Evolutionary conservation across 2,888 invertebrate genomes (phyloP), one percentile per base, ranked within the genome.

Genomic region (Labia minor): DNA sequence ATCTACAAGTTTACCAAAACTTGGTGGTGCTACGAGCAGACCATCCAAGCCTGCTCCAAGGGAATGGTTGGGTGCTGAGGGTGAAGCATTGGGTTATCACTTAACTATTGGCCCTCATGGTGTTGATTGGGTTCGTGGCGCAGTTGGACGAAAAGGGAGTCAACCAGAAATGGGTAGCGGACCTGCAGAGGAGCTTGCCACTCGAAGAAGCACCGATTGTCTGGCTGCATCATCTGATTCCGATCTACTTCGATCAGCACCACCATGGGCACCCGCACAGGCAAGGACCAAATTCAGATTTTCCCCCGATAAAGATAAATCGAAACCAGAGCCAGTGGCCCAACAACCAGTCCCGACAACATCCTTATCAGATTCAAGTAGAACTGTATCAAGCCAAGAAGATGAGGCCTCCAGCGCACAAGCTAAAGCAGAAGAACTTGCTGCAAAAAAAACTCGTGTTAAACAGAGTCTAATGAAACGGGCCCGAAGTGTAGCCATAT

Each of bases 401-500:
- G 72, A 72, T 4, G 77, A 76, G 4, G 81, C 26, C 21, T 19
- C 61, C 26, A 49, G 62, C 62, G 10, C 21, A 21, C 14, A 66
- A 21, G 14, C 66, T 20, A 69, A 69, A 68, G 61, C 64, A 11
- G 70, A 67, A 20, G 70, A 68, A 21, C 63, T 65, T 21, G 66
- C 66, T 14, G 86, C 86, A 68, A 86, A 86, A 74, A 86, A 85
- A 37, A 81, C 85, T 14, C 76, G 80, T 37, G 83, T 87, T 18
- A 87, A 87, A 74, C 90, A 91, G 64, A 86, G 86, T 72, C 76
- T 92, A 21, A 89, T 92, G 78, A 92, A 92, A 77, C 84, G 91
- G 65, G 91, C 92, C 4, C 82, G 91, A 14, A 90, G 90, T 0
- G 91, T 92, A 62, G 91, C 91, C 3, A 90, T 92, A 74, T 92